These are phyloP conservation scores for Cuniculus paca DNA, from an alignment of 2,797 vertebrate genomes.

Conservation along the genomic window DNA sequence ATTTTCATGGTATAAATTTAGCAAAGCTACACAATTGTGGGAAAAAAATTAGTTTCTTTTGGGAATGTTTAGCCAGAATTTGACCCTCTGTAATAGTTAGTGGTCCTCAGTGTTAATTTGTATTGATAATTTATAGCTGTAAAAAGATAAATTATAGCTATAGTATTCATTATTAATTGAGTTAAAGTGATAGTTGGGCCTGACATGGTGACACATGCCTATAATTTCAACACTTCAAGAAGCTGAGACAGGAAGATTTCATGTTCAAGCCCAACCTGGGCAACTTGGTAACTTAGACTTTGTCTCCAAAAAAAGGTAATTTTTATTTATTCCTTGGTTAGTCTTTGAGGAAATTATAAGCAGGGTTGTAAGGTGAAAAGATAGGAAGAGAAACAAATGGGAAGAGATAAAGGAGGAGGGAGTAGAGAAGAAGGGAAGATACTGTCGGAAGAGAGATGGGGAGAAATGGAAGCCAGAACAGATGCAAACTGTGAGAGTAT, in stretches of 20 bases:
- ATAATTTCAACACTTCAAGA: background rate
- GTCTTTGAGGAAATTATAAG: background rate
- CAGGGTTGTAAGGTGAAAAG: background rate
- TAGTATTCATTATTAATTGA: slow-evolving; percentile 33
- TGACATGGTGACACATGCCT: background rate
- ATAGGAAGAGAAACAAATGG: background rate
- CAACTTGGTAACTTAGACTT: background rate
- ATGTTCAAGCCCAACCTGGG: background rate
- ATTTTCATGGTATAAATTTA: slow-evolving; percentile 61
- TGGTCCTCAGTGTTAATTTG: slow-evolving; percentile 52
- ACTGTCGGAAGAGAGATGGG: background rate
- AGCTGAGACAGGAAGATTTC: background rate
- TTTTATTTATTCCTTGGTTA: slow-evolving; percentile 19
- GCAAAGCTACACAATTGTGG: slow-evolving; percentile 1
- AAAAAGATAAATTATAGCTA: background rate
- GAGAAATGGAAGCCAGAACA: background rate
- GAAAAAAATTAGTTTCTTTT: slow-evolving; percentile 54
- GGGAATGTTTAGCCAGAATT: slow-evolving; percentile 51
- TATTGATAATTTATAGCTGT: slow-evolving; percentile 25
- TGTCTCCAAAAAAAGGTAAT: background rate
- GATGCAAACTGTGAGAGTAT: background rate
- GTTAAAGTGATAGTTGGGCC: background rate
- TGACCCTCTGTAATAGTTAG: slow-evolving; percentile 44
- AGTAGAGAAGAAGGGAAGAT: background rate
- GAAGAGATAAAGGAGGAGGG: background rate